Conservation (phyloP, 2,888 invertebrate species). For the Clepsis dumicolana region DNA sequence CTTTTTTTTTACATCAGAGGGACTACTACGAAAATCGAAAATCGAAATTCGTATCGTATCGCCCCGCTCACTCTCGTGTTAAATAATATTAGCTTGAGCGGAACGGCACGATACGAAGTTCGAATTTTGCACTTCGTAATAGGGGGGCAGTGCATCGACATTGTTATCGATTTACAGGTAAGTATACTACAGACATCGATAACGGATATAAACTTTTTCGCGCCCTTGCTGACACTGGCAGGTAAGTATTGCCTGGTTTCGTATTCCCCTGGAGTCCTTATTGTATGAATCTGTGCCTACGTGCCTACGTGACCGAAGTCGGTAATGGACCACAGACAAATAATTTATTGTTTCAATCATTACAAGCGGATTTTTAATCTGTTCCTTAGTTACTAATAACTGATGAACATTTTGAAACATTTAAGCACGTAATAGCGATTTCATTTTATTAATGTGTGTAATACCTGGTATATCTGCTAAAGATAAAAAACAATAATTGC, state of each 20-base stretch:
- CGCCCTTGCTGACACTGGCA: too few species aligned
- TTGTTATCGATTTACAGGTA: too few species aligned
- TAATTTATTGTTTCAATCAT: constrained; percentile 24
- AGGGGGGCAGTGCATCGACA: too few species aligned
- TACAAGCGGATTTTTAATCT: constrained; percentile 11
- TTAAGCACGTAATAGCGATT: not conserved
- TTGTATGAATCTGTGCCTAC: constrained; percentile 34
- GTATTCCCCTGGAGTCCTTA: constrained; percentile 33
- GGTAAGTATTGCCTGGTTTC: constrained; percentile 4
- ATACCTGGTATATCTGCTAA: not conserved
- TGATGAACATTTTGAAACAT: not conserved
- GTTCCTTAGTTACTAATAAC: not conserved
- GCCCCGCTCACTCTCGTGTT: too few species aligned
- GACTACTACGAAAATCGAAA: too few species aligned
- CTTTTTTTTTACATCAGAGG: too few species aligned
- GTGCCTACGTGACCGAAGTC: constrained; percentile 25
- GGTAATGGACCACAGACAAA: constrained; percentile 17
- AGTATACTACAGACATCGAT: too few species aligned
- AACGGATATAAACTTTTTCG: too few species aligned
- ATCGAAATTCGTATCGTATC: too few species aligned
- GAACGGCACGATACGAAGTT: too few species aligned
- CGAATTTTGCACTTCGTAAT: too few species aligned
- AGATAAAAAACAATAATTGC: not conserved
- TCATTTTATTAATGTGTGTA: not conserved
- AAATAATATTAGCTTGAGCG: too few species aligned